Base-by-base conservation (phyloP, 2,888 invertebrate species). In the Diloba caeruleocephala region DNA sequence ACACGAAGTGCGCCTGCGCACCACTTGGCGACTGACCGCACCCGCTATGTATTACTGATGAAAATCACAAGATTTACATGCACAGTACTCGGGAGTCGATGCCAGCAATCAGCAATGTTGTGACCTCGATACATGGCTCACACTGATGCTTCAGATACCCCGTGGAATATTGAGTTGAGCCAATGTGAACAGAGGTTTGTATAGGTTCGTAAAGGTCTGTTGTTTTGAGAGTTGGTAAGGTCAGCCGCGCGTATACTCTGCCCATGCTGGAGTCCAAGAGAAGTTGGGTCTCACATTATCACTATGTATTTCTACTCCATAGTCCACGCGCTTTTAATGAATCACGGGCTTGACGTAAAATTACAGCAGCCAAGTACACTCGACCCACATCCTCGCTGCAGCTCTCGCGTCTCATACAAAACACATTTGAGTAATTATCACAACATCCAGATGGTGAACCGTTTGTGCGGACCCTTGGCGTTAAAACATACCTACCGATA, bases 101-200 rank as follows among this genome's bases (percentile, higher is more conserved):
- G 60, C 59, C 59, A 49, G 17, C 26, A 23, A 12, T 17, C 31
- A 8, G 21, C 26, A 13, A n/a, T 29, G 19, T 12, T 6, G 26
- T 17, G 32, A 48, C 26, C 48, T 58, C 32, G 13, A n/a, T n/a
- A n/a, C 12, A 14, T 14, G 37, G 9, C 12, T 49, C 28, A 25
- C 37, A 1, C 14, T 31, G 14, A 12, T 8, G 3, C 10, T 19
- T 10, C 12, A 6, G 21, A 3, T 12, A 8, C 9, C 0, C 21
- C 4, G 1, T 1, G 8, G 28, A 12, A 33, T 29, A 2, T 4
- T 8, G 26, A 33, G 23, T 13, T n/a, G n/a, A n/a, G n/a, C n/a
- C n/a, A n/a, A n/a, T n/a, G n/a, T n/a, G n/a, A n/a, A n/a, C n/a
- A n/a, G n/a, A n/a, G n/a, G n/a, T n/a, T n/a, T n/a, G n/a, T n/a